These are phyloP conservation scores for Mesembrinibis cayennensis DNA, from an alignment of 2,113 vertebrate genomes.

Conservation along the genomic window DNA sequence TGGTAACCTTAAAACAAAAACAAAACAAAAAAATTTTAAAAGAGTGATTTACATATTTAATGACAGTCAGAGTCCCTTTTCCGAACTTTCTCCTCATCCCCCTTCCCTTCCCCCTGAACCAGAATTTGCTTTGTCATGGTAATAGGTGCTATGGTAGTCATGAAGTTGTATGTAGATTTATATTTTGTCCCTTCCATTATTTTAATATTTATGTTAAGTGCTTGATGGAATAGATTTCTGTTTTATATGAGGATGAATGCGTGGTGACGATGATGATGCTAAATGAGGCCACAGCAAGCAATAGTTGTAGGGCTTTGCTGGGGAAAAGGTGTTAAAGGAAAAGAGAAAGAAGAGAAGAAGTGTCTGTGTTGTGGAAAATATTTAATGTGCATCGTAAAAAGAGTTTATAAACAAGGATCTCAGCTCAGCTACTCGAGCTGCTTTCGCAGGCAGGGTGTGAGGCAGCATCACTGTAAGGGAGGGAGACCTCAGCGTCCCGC, in stretches of 20 bases:
- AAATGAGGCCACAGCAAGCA: conserved; percentile 54
- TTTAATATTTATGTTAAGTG: conserved; percentile 84
- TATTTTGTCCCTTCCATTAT: conserved; percentile 74
- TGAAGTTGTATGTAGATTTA: conserved; percentile 77
- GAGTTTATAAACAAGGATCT: conserved; percentile 2
- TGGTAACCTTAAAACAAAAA: conserved; percentile 68
- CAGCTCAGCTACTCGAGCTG: conserved; percentile 4
- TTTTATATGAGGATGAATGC: conserved; percentile 71
- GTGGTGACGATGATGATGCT: conserved; percentile 35
- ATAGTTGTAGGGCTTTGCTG: conserved; percentile 64
- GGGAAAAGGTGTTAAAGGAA: not conserved
- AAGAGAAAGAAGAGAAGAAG: not conserved
- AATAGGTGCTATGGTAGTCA: conserved; percentile 80
- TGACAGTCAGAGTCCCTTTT: conserved; percentile 66
- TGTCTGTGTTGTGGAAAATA: conserved; percentile 59
- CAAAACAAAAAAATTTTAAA: conserved; percentile 5
- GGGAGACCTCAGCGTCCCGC: not conserved
- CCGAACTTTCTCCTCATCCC: conserved; percentile 74
- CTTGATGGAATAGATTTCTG: conserved; percentile 76
- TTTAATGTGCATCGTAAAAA: conserved; percentile 63
- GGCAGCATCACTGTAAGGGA: not conserved
- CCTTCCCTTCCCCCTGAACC: conserved; percentile 74
- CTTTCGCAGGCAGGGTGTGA: not conserved
- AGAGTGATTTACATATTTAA: conserved; percentile 81
- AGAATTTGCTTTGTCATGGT: conserved; percentile 78